Base-by-base conservation (phyloP, 2,113 vertebrate species). In the Scophthalmus maximus region DNA sequence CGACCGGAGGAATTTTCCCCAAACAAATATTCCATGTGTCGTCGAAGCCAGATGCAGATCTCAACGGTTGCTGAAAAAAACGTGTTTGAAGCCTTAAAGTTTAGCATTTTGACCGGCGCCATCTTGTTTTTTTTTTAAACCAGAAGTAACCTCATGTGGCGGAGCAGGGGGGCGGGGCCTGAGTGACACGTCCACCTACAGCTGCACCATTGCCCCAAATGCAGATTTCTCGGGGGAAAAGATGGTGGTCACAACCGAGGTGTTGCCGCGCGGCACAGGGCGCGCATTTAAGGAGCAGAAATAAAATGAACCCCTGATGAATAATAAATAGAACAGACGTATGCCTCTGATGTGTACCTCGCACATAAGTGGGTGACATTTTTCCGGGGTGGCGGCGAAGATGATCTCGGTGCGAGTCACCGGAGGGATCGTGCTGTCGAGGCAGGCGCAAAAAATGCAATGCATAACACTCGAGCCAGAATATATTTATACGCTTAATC, bases 401-500 rank as follows among this genome's bases (percentile, higher is more conserved):
- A 72, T 63, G 26, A 68, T 79, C 60, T 77, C 57, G 11, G n/a
- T 4, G 38, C 69, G 67, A 44, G 34, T 71, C 55, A 70, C 42
- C 0, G 27, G 67, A 5, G n/a, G 61, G 68, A 32, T 25, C 22
- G 17, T 60, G 38, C 53, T 77, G 69, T 64, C 59, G 36, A 46
- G 26, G 5, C 34, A 58, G 27, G 63, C 26, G 44, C 50, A 38
- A 66, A 78, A 64, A 23, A 32, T n/a, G n/a, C 34, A 75, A 68
- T 52, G 49, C 55, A 50, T 62, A 73, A 72, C 60, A 73, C 81
- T 67, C 75, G 49, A 53, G 23, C 27, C 52, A 47, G 68, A 50
- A 69, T 65, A 68, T 75, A 78, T 62, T n/a, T n/a, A 78, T 65
- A 38, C 61, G 76, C 71, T 74, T 76, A 76, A 83, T 87, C 79